A percentile compares a stretch with the other conserved stretches of the same genome.
Evolutionary conservation across 1,140 invertebrate genomes (phyloP).

Genomic region (Drosophila kikkawai): DNA sequence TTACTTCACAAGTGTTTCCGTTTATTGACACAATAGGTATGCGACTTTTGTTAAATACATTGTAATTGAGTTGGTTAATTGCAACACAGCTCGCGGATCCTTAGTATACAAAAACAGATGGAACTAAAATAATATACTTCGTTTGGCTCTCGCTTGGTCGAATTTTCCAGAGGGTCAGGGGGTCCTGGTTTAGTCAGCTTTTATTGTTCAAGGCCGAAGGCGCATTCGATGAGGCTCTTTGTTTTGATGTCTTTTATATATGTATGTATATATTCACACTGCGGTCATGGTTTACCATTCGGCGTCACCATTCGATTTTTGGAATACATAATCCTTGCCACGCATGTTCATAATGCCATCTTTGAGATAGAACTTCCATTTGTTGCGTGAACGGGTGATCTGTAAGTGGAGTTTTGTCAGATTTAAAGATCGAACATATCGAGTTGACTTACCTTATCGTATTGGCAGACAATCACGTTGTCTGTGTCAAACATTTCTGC

Average conservation of each 20-base stretch:
- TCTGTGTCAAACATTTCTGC: constrained; percentile 98
- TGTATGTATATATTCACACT: constrained; percentile 21
- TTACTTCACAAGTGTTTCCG: constrained; percentile 44
- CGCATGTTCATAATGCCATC: constrained; percentile 99
- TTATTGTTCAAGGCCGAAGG: constrained; percentile 35
- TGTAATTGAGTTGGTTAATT: constrained; percentile 53
- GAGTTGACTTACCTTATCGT: constrained; percentile 94
- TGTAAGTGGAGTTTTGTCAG: constrained; percentile 77
- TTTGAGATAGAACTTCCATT: constrained; percentile 99
- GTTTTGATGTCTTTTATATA: constrained; percentile 61
- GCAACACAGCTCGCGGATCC: constrained; percentile 48
- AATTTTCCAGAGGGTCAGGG: neutral
- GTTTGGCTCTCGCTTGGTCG: constrained; percentile 57
- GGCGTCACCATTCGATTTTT: constrained; percentile 99
- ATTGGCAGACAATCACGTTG: constrained; percentile 99
- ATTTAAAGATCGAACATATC: fast-evolving
- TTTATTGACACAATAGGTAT: constrained; percentile 74
- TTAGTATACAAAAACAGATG: constrained; percentile 47
- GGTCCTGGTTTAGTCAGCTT: constrained; percentile 8
- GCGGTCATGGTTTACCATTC: constrained; percentile 92
- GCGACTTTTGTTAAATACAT: constrained; percentile 56
- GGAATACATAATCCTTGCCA: constrained; percentile 99
- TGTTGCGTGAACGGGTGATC: constrained; percentile 98
- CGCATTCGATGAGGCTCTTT: constrained; percentile 72
- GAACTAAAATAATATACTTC: constrained; percentile 55